Evolutionary conservation across 2,888 invertebrate species (phyloP).

Genomic region (Odontothrips loti): DNA sequence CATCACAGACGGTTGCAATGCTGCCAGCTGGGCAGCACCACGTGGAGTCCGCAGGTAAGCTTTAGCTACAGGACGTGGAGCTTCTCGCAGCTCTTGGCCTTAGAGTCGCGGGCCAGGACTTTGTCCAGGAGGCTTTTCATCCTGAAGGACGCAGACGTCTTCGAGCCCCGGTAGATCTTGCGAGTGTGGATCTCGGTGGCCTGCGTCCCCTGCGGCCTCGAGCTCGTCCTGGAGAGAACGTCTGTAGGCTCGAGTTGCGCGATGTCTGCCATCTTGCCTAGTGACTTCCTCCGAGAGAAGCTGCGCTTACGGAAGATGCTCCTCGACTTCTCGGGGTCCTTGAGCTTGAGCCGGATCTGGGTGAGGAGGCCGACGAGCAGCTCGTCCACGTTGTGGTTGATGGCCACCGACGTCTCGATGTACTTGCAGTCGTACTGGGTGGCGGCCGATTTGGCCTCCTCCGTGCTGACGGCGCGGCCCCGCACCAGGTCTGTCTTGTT

Average conservation of each 20-base stretch:
- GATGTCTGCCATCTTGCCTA: conserved; percentile 38
- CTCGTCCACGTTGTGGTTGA: conserved; percentile 97
- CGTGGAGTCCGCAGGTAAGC: not conserved
- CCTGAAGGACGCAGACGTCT: conserved; percentile 60
- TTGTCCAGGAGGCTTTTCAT: conserved; percentile 78
- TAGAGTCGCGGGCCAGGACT: conserved; percentile 84
- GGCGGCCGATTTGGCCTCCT: conserved; percentile 91
- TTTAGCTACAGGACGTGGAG: conserved; percentile 69
- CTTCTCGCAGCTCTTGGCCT: conserved; percentile 89
- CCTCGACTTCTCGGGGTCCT: conserved; percentile 37
- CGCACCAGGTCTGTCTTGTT: conserved; percentile 92
- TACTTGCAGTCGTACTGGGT: conserved; percentile 92
- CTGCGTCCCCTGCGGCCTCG: not conserved
- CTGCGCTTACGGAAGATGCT: conserved; percentile 33
- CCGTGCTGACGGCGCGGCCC: conserved; percentile 75
- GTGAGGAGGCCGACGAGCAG: conserved; percentile 89
- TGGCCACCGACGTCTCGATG: conserved; percentile 94
- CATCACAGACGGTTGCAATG: not conserved
- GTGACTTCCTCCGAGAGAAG: conserved; percentile 36
- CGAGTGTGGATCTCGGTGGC: conserved; percentile 41
- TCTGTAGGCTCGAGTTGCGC: conserved; percentile 7
- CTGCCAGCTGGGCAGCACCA: too few relatives aligned
- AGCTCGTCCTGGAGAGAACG: not conserved
- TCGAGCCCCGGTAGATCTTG: conserved; percentile 55
- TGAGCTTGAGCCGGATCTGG: conserved; percentile 69